Evolutionary conservation across 2,888 invertebrate species (phyloP), one percentile per base, ranked within the genome.

Genomic region (Amorpha juglandis): DNA sequence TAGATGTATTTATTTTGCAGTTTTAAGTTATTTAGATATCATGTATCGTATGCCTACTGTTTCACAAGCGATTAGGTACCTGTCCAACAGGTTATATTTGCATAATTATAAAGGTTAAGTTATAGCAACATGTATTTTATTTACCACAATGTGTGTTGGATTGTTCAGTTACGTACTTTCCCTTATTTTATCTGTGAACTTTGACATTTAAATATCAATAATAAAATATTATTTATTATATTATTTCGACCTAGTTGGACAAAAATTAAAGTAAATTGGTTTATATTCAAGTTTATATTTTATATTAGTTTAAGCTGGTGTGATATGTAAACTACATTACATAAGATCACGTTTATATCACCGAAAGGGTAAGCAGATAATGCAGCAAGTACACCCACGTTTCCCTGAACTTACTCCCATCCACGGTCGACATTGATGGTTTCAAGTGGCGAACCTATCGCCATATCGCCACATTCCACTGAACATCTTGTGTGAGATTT

Each of bases 21-120:
- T 65, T 65, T 65, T 58, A 47, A 58, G 55, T 68, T 67, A 67
- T 69, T 68, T 67, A 71, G 69, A 55, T 62, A 64, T 63, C 52
- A 21, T 47, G 58, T 63, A 51, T 64, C 52, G n/a, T 53, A n/a
- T 62, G 62, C 63, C 68, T 68, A 55, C 62, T 53, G 66, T 70
- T 72, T 71, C 68, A 68, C 72, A 74, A 73, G 66, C 52, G 62
- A 71, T 73, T 70, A 71, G 68, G 52, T 71, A 70, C 65, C 66
- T 58, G 70, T 69, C 64, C 63, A 66, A 68, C 71, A 53, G 65
- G 69, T 72, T 63, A 55, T 66, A 75, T 78, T 78, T 69, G 65
- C 76, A 78, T 76, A 74, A 72, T 74, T 74, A 73, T 72, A 75
- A 78, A 75, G 71, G 67, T 74, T 69, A 64, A 64, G 45, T 47